Evolutionary conservation across 2,113 vertebrate species (phyloP).

Genomic region (Ageneiosus marmoratus): DNA sequence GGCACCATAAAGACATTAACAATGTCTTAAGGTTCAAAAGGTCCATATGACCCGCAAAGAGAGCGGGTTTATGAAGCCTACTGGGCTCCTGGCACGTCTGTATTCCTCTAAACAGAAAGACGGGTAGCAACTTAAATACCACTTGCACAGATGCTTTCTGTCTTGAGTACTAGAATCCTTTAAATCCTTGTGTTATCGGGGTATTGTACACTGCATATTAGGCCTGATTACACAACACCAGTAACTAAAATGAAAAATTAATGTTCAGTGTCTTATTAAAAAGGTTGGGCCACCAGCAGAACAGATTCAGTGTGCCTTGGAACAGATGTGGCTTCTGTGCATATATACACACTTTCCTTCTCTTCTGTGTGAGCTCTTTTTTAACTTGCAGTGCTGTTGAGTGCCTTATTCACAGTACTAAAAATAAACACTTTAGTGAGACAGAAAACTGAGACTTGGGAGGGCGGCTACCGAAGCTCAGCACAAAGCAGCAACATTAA

Average conservation of each 20-base stretch:
- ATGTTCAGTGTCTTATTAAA: background rate
- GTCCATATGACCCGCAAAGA: background rate
- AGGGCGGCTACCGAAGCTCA: constrained; percentile 41
- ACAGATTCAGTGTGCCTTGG: background rate
- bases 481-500: constrained; percentile 46
- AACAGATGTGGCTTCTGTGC: constrained; percentile 65
- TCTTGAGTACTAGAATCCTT: background rate
- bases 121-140: background rate
- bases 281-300: background rate
- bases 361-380: constrained; percentile 68
- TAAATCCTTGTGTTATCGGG: background rate
- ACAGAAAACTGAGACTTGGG: constrained; percentile 50
- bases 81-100: background rate
- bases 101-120: background rate
- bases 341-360: constrained; percentile 68
- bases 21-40: background rate
- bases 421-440: constrained; percentile 76
- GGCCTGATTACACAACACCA: background rate
- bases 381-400: constrained; percentile 72
- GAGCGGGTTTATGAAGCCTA: background rate
- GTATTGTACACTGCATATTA: background rate
- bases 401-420: constrained; percentile 72
- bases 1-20: background rate
- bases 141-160: background rate
- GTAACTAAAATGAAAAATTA: background rate